Conservation (phyloP, 2,888 invertebrate genomes). For the Spilosoma lubricipeda region DNA sequence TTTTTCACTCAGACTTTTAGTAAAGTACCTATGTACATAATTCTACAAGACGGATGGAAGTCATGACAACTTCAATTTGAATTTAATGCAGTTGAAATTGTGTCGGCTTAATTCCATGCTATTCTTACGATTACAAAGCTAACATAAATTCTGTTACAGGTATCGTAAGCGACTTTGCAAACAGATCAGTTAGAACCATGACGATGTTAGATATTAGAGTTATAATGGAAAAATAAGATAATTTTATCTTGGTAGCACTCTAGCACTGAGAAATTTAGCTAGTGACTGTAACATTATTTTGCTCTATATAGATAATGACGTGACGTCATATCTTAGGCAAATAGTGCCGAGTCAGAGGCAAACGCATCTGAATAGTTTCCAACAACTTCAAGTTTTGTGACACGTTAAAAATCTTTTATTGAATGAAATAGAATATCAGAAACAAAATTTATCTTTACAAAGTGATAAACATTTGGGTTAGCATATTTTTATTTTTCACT, state of each 20-base stretch:
- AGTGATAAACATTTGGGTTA: not conserved
- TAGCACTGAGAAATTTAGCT: not conserved
- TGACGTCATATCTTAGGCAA: not conserved
- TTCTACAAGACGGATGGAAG: constrained; percentile 20
- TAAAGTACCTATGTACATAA: constrained; percentile 55
- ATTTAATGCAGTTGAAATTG: not conserved
- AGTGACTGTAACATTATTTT: not conserved
- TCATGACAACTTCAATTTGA: not conserved
- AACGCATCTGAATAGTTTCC: not conserved
- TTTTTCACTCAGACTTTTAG: constrained; percentile 55
- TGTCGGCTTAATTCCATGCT: not conserved
- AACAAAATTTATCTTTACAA: not conserved
- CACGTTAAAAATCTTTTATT: not conserved
- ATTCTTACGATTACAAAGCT: not conserved
- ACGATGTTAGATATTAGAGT: constrained; percentile 1
- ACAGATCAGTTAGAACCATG: not conserved
- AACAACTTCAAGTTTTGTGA: not conserved
- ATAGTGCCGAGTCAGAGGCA: not conserved
- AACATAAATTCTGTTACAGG: not conserved
- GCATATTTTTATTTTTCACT: not conserved
- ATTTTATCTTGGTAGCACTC: not conserved
- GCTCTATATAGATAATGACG: not conserved
- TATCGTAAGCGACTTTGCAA: not conserved
- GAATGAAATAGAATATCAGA: not conserved
- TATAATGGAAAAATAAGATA: constrained; percentile 7